A percentile compares a stretch with the other conserved stretches of the same genome.
Evolutionary conservation across 2,113 vertebrate species (phyloP).

Genomic region (Argyrosomus japonicus): DNA sequence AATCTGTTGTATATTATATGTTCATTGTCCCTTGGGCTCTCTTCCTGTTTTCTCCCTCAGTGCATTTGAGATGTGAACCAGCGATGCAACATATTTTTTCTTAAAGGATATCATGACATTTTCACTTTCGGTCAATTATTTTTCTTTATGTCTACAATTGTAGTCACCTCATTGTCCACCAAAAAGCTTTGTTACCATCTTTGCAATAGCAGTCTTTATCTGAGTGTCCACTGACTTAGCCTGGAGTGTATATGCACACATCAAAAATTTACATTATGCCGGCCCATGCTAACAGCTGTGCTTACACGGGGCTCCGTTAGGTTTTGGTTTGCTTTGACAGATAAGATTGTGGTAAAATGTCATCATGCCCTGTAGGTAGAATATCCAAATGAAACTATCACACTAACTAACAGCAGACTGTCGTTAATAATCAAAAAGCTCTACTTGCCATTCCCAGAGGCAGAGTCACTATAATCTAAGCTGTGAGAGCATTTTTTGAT

Average conservation of each 20-base stretch:
- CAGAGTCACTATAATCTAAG: slow-evolving; percentile 45
- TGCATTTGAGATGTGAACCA: slow-evolving; percentile 31
- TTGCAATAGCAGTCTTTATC: neutral
- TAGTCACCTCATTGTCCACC: neutral
- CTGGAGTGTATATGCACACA: neutral
- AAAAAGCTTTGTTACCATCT: slow-evolving; percentile 8
- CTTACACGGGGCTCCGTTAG: neutral
- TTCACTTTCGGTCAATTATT: slow-evolving; percentile 47
- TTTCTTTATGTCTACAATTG: slow-evolving; percentile 22
- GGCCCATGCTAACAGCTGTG: slow-evolving; percentile 3
- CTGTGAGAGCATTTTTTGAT: slow-evolving; percentile 15
- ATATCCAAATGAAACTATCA: slow-evolving; percentile 44
- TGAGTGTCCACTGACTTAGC: neutral
- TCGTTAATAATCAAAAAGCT: slow-evolving; percentile 55
- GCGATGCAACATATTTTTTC: slow-evolving; percentile 28
- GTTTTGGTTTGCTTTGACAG: slow-evolving; percentile 44
- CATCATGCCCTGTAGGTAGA: slow-evolving; percentile 29
- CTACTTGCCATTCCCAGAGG: slow-evolving; percentile 49
- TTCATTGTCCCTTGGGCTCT: slow-evolving; percentile 23
- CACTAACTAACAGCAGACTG: slow-evolving; percentile 49
- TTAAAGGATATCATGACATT: slow-evolving; percentile 53
- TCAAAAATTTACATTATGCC: slow-evolving; percentile 1
- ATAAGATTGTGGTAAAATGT: slow-evolving; percentile 34
- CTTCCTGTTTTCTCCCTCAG: slow-evolving; percentile 26
- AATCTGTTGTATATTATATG: slow-evolving; percentile 45